These are phyloP conservation scores for Jordanella pulchra DNA, from an alignment of 2,797 vertebrate genomes.

Conservation along the genomic window DNA sequence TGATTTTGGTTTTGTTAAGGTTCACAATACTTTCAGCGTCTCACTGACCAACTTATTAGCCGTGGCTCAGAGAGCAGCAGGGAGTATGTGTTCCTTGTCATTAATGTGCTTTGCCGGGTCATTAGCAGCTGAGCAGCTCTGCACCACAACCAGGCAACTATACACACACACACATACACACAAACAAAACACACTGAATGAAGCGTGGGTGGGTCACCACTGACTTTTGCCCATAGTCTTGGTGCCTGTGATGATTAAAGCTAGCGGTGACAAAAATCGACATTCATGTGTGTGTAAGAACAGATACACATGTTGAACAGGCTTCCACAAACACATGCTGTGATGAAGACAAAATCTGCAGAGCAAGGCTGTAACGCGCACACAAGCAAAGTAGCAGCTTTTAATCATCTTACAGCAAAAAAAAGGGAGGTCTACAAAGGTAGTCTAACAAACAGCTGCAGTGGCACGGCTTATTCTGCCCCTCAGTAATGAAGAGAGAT, in stretches of 20 bases:
- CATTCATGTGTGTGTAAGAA: constrained; percentile 15
- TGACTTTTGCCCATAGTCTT: constrained; percentile 70
- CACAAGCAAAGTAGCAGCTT: constrained; percentile 60
- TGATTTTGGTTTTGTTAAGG: constrained; percentile 41
- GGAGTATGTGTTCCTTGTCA: constrained; percentile 71
- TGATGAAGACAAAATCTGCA: constrained; percentile 47
- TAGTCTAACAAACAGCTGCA: constrained; percentile 27
- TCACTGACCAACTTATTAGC: constrained; percentile 70
- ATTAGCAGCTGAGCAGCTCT: constrained; percentile 62
- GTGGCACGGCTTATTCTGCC: constrained; percentile 18
- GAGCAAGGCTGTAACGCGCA: constrained; percentile 30
- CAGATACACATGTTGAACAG: constrained; percentile 29
- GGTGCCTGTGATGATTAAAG: constrained; percentile 81
- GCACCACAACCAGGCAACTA: constrained; percentile 38
- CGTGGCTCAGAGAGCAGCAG: constrained; percentile 56
- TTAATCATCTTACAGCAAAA: constrained; percentile 71
- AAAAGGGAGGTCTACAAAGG: constrained; percentile 30
- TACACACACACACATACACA: constrained; percentile 30
- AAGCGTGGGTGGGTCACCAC: constrained; percentile 72
- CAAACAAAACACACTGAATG: constrained; percentile 24
- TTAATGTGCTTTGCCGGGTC: constrained; percentile 72
- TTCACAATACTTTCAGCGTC: constrained; percentile 54
- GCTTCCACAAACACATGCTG: constrained; percentile 32
- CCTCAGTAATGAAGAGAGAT: constrained; percentile 29
- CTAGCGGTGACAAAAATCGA: constrained; percentile 51